Conservation (phyloP, 2,113 vertebrate species). For the Myodes glareolus region DNA sequence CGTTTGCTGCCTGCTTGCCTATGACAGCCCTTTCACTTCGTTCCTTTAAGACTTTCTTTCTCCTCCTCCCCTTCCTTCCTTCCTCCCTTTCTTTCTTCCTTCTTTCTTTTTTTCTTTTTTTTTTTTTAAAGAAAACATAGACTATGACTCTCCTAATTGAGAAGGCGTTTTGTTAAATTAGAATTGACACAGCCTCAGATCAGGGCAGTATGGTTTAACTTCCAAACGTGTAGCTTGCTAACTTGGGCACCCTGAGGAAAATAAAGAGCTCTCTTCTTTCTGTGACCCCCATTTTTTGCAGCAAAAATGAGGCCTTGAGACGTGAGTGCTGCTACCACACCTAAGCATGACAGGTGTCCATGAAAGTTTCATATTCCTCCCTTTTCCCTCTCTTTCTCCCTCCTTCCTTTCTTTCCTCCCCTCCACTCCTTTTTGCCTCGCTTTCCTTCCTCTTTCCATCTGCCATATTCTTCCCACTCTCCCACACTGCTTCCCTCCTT, state of each 20-base stretch:
- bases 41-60: not conserved
- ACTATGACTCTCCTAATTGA: not conserved
- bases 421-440: not conserved
- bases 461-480: too few relatives aligned
- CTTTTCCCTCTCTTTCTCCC: not conserved
- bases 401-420: too few relatives aligned
- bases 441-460: too few relatives aligned
- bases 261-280: not conserved
- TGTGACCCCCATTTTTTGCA: not conserved
- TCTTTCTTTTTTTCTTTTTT: not conserved
- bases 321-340: not conserved
- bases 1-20: conserved; percentile 33
- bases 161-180: not conserved
- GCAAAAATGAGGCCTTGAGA: not conserved
- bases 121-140: not conserved
- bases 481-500: not conserved
- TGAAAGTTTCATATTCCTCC: not conserved
- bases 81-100: too few relatives aligned
- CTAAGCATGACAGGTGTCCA: not conserved
- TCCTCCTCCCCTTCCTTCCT: too few relatives aligned
- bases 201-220: not conserved
- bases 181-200: not conserved
- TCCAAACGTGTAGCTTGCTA: not conserved
- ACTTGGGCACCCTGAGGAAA: not conserved
- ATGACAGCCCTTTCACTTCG: not conserved